Base-by-base conservation (phyloP, 2,888 invertebrate species). In the Torymus auratus region DNA sequence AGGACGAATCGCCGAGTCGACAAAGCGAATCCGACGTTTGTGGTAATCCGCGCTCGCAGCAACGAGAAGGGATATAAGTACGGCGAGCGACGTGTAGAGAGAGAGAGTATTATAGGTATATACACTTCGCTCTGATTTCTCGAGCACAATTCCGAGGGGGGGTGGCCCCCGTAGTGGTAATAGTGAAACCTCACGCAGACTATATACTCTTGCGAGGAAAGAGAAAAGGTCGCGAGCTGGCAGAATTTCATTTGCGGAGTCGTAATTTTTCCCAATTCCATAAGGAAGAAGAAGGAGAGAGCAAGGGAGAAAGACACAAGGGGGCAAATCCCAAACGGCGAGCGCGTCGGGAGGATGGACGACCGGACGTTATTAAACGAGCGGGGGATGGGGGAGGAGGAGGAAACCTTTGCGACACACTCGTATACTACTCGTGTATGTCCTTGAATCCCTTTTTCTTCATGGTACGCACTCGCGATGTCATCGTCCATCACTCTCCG, bases 211-310 rank as follows among this genome's bases (percentile, higher is more conserved):
- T 23, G 7, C 55, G 68, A 17, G 50, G 67, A 53, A 61, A n/a
- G 20, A 61, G 7, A 13, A 61, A 65, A 10, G 23, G 14, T 28
- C 56, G 13, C 60, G n/a, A 15, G n/a, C n/a, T 15, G 58, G 69
- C 56, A 50, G 77, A 82, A 85, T 86, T 86, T 86, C 84, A 85
- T 86, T 84, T 77, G 85, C 77, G 80, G 83, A 80, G 76, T 83
- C 85, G 83, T 86, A 85, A 86, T 84, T 86, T 84, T 83, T 83
- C 82, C 80, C 74, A 80, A 84, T 85, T 84, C 81, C 83, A 82
- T 83, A 75, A 82, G 77, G 76, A 70, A 17, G 41, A 4, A 28
- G 28, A 20, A 20, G 20, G n/a, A n/a, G n/a, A n/a, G n/a, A 20
- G 7, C 11, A n/a, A n/a, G 53, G 14, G 20, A 62, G n/a, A 65